Percentiles rank a stretch among this genome's conserved stretches.
Conservation (phyloP, 2,113 vertebrate genomes). For the Coreoperca whiteheadi region DNA sequence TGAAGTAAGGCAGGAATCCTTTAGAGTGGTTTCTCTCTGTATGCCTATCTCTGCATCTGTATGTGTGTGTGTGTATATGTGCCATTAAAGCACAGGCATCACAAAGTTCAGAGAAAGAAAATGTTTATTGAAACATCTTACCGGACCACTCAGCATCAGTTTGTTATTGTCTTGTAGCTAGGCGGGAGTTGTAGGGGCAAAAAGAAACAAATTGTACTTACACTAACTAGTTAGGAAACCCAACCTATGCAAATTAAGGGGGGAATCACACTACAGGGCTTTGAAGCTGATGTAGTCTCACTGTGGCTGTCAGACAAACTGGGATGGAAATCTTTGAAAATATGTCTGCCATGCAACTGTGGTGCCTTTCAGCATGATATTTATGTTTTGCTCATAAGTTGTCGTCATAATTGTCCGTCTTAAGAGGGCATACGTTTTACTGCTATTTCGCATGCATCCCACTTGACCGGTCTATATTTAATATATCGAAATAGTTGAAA, state of each 20-base stretch:
- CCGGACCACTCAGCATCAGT: conserved; percentile 63
- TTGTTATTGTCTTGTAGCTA: conserved; percentile 65
- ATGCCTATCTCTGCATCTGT: conserved; percentile 9
- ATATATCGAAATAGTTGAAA: background rate
- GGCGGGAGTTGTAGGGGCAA: conserved; percentile 46
- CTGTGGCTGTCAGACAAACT: conserved; percentile 21
- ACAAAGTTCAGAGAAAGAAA: conserved; percentile 55
- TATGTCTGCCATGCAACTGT: conserved; percentile 27
- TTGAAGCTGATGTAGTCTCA: conserved; percentile 21
- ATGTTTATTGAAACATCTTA: conserved; percentile 77
- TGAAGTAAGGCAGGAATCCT: conserved; percentile 45
- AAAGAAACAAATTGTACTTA: conserved; percentile 49
- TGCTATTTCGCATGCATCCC: background rate
- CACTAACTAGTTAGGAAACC: conserved; percentile 37
- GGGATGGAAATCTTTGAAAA: conserved; percentile 38
- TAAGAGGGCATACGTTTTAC: background rate
- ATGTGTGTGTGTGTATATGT: conserved; percentile 50
- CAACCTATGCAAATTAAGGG: conserved; percentile 33
- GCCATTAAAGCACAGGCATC: conserved; percentile 55
- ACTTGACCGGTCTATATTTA: background rate
- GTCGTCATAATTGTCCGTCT: background rate
- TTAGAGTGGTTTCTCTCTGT: conserved; percentile 41
- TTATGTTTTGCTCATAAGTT: conserved; percentile 6
- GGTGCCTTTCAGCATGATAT: conserved; percentile 9
- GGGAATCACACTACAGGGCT: background rate